Conservation (phyloP, 2,888 invertebrate genomes). For the Melipona bicolor region DNA sequence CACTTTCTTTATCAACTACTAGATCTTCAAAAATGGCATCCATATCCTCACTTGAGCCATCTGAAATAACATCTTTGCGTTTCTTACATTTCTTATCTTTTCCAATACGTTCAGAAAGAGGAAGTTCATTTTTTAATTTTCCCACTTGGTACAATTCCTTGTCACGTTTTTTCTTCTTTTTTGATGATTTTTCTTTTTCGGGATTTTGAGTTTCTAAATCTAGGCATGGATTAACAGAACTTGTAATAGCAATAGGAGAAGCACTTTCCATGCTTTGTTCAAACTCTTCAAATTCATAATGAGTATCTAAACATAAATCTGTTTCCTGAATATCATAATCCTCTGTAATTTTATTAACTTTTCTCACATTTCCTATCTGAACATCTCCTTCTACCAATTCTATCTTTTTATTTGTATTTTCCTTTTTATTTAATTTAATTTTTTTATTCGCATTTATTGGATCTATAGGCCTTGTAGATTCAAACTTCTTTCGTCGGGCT, state of each 20-base stretch:
- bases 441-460: constrained; percentile 85
- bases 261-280: constrained; percentile 64
- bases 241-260: constrained; percentile 66
- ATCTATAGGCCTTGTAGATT: constrained; percentile 84
- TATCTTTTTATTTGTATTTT: constrained; percentile 55
- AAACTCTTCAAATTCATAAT: constrained; percentile 68
- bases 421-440: constrained; percentile 80
- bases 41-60: constrained; percentile 67
- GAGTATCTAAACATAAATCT: constrained; percentile 67
- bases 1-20: constrained; percentile 82
- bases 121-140: constrained; percentile 77
- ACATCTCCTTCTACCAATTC: constrained; percentile 52
- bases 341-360: constrained; percentile 58
- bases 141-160: constrained; percentile 84
- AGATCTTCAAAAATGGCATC: constrained; percentile 74
- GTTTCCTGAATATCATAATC: constrained; percentile 56
- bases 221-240: constrained; percentile 57
- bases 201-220: constrained; percentile 73
- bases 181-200: constrained; percentile 79
- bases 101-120: constrained; percentile 78
- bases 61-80: constrained; percentile 69
- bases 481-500: constrained; percentile 85
- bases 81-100: constrained; percentile 80
- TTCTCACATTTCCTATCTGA: constrained; percentile 28
- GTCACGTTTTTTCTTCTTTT: constrained; percentile 84